phyloP scores from a whole-genome alignment of 2,797 vertebrate species.

The Craterocephalus amniculus region DNA sequence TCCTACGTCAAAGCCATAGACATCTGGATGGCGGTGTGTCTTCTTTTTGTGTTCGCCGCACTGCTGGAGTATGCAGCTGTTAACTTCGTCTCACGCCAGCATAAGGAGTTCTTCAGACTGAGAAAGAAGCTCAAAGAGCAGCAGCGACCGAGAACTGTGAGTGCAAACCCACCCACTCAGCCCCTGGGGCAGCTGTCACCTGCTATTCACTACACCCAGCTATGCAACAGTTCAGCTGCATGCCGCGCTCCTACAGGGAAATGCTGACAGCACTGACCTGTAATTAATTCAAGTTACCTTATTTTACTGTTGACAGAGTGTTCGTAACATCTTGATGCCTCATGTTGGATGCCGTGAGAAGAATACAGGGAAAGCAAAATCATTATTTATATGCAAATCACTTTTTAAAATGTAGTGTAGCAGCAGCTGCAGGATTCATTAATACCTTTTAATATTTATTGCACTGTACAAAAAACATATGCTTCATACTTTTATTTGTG shows the following conservation, averaged over 20 bases:
- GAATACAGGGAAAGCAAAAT: constrained; percentile 17
- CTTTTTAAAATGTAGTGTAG: constrained; percentile 19
- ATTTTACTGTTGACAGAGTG: constrained; percentile 28
- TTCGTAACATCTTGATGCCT: constrained; percentile 39
- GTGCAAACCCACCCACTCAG: constrained; percentile 69
- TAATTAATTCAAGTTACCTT: constrained; percentile 70
- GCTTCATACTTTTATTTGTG: constrained; percentile 20
- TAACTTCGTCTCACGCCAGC: constrained; percentile 95
- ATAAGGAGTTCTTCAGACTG: constrained; percentile 93
- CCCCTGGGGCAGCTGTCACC: constrained; percentile 71
- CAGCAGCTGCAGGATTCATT: constrained; percentile 32
- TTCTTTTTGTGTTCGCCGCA: constrained; percentile 94
- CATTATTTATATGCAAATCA: constrained; percentile 26
- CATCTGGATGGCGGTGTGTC: constrained; percentile 98
- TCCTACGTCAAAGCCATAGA: constrained; percentile 96
- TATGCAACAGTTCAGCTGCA: constrained; percentile 60
- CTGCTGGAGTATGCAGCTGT: constrained; percentile 94
- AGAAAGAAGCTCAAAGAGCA: constrained; percentile 86
- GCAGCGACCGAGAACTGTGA: constrained; percentile 86
- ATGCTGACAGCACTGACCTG: constrained; percentile 67
- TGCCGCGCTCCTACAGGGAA: constrained; percentile 43
- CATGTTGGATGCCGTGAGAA: constrained; percentile 13
- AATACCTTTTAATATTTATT: constrained; percentile 46
- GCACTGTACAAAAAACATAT: constrained; percentile 30
- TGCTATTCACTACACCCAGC: constrained; percentile 61